Conservation (phyloP, 2,113 vertebrate species). For the Formicarius rufipectus region DNA sequence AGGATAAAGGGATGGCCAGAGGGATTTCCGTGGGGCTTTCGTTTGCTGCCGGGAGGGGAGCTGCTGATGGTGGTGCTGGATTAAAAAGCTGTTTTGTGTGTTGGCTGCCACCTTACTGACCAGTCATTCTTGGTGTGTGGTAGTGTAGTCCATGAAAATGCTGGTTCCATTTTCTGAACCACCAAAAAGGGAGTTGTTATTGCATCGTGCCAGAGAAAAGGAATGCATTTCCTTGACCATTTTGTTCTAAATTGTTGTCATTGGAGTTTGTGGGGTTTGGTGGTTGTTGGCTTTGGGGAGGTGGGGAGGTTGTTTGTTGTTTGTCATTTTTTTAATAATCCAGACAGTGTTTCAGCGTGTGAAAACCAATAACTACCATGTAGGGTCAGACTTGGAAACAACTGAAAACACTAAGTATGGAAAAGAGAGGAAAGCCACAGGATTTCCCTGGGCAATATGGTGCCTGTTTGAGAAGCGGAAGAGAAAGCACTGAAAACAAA, state of each 20-base stretch:
- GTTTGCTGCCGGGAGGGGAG: neutral
- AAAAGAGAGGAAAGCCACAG: conserved; percentile 19
- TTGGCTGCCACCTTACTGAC: neutral
- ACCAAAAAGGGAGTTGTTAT: neutral
- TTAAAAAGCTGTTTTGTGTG: neutral
- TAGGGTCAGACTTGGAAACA: conserved; percentile 1
- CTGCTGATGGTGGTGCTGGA: neutral
- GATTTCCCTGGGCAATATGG: conserved; percentile 1
- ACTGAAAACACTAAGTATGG: neutral
- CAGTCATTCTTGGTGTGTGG: neutral
- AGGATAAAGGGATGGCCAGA: neutral
- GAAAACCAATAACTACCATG: neutral
- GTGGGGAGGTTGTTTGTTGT: neutral
- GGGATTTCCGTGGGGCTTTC: neutral
- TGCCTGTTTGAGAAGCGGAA: neutral
- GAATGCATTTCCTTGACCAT: neutral
- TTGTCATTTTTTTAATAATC: neutral
- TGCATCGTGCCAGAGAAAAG: neutral
- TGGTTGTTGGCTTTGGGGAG: neutral
- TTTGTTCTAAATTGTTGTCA: neutral
- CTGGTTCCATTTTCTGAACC: conserved; percentile 14
- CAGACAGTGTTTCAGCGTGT: conserved; percentile 9
- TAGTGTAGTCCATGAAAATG: neutral
- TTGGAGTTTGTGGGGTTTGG: neutral
- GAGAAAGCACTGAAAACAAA: conserved; percentile 27